Conservation (phyloP, 2,888 invertebrate genomes). For the Acronicta alni region DNA sequence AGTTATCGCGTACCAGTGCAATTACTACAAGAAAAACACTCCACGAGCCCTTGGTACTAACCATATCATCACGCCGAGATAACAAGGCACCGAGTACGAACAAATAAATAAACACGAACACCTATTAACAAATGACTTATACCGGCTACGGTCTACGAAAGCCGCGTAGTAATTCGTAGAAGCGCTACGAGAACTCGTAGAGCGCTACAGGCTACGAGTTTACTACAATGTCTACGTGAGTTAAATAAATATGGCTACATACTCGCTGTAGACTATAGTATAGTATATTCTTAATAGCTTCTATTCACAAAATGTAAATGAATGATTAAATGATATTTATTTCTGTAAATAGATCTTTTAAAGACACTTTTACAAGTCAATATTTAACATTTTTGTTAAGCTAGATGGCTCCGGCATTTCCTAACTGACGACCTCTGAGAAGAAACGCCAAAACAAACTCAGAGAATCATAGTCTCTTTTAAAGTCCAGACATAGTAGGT, state of each 20-base stretch:
- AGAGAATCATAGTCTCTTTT: too few relatives aligned
- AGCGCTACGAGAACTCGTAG: slow-evolving; percentile 52
- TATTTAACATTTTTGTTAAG: too few relatives aligned
- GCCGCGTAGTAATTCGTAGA: slow-evolving; percentile 50
- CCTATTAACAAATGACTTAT: slow-evolving; percentile 20
- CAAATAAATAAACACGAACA: slow-evolving; percentile 19
- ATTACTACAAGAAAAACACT: slow-evolving; percentile 67
- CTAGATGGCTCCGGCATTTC: too few relatives aligned
- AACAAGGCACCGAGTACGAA: slow-evolving; percentile 22
- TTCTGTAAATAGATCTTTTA: too few relatives aligned
- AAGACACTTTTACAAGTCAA: too few relatives aligned
- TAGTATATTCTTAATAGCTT: too few relatives aligned
- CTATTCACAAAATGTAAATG: too few relatives aligned
- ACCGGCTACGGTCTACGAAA: slow-evolving; percentile 20
- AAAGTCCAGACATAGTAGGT: too few relatives aligned
- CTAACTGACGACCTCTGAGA: too few relatives aligned
- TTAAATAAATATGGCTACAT: slow-evolving; percentile 21
- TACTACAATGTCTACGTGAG: slow-evolving; percentile 21
- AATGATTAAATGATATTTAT: too few relatives aligned
- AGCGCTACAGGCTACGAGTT: slow-evolving; percentile 43
- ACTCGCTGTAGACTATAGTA: neutral
- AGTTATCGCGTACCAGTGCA: slow-evolving; percentile 51
- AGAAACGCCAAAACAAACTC: too few relatives aligned
- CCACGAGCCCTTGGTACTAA: slow-evolving; percentile 34
- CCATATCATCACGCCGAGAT: slow-evolving; percentile 26